A percentile compares a stretch with the other conserved stretches of the same genome.
phyloP scores from a whole-genome alignment of 30 jellyfish, hydroid and myxozoan genomes.

The Pseudorhiza aurosa region DNA sequence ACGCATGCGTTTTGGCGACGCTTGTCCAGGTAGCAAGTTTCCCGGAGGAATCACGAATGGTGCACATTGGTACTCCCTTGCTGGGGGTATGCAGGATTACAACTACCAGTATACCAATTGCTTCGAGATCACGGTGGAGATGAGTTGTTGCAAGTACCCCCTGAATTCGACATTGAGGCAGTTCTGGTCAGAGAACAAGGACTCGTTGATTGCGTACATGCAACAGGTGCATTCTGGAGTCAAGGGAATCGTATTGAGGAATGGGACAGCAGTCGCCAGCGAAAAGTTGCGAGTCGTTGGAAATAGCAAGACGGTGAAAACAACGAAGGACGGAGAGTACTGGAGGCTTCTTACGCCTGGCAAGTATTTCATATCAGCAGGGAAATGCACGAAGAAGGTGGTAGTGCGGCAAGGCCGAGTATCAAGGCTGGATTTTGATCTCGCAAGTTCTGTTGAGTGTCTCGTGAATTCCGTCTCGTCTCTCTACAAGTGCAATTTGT shows the following conservation, averaged over 20 bases:
- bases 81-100: constrained; percentile 99
- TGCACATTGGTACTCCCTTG: constrained; percentile 86
- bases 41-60: constrained; percentile 97
- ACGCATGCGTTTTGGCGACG: constrained; percentile 78
- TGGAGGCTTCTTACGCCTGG: constrained; percentile 97
- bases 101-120: constrained; percentile 90
- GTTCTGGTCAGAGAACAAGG: constrained; percentile 80
- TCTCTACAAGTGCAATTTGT: too few relatives aligned
- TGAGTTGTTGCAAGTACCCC: constrained; percentile 91
- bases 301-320: constrained; percentile 53
- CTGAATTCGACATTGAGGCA: neutral
- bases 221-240: constrained; percentile 88
- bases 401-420: constrained; percentile 36
- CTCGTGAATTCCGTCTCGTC: too few relatives aligned
- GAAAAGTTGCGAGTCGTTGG: constrained; percentile 59
- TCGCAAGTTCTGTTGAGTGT: neutral
- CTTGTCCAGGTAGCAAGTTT: constrained; percentile 74
- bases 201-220: constrained; percentile 71
- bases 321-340: constrained; percentile 83
- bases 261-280: constrained; percentile 43
- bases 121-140: constrained; percentile 89
- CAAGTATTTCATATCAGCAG: constrained; percentile 45
- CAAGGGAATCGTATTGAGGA: constrained; percentile 76
- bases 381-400: neutral
- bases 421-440: constrained; percentile 52